Evolutionary conservation across 2,113 vertebrate genomes (phyloP), one percentile per base, ranked within the genome.

Genomic region (Gnathonemus longibarbis): DNA sequence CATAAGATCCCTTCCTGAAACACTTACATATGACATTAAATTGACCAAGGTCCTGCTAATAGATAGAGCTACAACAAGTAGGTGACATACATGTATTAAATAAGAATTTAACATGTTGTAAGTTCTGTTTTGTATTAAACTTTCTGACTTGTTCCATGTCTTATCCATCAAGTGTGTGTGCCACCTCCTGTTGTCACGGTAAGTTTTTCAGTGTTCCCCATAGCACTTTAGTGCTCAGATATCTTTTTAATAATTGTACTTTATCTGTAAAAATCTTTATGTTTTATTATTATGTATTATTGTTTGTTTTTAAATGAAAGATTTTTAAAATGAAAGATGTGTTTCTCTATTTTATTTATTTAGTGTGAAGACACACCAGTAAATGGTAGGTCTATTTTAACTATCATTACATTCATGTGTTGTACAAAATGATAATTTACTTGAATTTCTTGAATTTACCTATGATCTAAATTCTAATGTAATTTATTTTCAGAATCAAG

Each of bases 331-430:
- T 52, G 1, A 21, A 88, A 62, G 10, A 58, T 46, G 21, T 86
- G 31, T 88, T 66, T 45, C 21, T 19, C 84, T 9, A 11, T 90
- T 89, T 88, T 1, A 87, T 84, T 90, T n/a, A 50, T n/a, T 89
- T 24, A 94, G 93, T 94, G 93, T 90, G 89, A 90, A 48, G 42
- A 89, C 21, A 93, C 92, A 45, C 9, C 15, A 27, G 91, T 92
- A 3, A 27, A 92, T 52, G 93, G 93, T 94, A 89, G 91, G 93
- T 92, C 66, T 24, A 3, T 62, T 46, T 70, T 88, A 15, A 1
- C 31, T 27, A 58, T 46, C 35, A 9, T 27, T 70, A 27, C 11
- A 27, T 62, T 70, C 66, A 4, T 48, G 15, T 11, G 49, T 35
- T 24, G 7, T n/a, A 85, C 39, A 27, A 13, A 86, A 13, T 6